phyloP scores from a whole-genome alignment of 2,888 invertebrate genomes.

The Aproaerema taeniolella region DNA sequence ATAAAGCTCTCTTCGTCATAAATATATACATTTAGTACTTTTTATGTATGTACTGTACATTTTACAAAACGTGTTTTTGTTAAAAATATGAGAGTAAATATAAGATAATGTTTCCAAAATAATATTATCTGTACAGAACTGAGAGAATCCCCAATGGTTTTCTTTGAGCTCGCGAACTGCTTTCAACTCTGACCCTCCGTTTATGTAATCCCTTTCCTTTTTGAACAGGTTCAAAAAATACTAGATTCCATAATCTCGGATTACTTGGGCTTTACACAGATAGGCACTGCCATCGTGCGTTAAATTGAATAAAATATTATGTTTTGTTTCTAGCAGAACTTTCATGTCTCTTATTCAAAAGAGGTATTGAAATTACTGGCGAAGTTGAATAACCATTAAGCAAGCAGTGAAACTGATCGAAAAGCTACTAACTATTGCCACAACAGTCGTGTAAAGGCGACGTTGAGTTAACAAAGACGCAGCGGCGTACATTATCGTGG shows the following conservation, averaged over 20 bases:
- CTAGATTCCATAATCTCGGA: constrained; percentile 36
- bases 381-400: too few relatives aligned
- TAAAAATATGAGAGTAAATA: too few relatives aligned
- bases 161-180: not conserved
- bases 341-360: not conserved
- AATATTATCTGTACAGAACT: too few relatives aligned
- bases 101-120: too few relatives aligned
- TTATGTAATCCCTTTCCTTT: constrained; percentile 50
- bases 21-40: too few relatives aligned
- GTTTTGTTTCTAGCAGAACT: not conserved
- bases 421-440: not conserved
- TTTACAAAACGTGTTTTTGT: too few relatives aligned
- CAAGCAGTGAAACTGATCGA: too few relatives aligned
- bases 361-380: too few relatives aligned
- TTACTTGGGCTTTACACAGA: not conserved
- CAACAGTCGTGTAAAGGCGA: constrained; percentile 1
- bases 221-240: constrained; percentile 53
- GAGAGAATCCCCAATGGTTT: not conserved
- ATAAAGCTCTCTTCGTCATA: not conserved
- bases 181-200: constrained; percentile 46
- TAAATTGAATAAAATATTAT: not conserved
- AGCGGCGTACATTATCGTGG: constrained; percentile 4
- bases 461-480: not conserved
- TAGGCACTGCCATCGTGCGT: not conserved
- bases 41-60: too few relatives aligned